Conservation (phyloP, 2,113 vertebrate genomes). For the Lepisosteus osseus region DNA sequence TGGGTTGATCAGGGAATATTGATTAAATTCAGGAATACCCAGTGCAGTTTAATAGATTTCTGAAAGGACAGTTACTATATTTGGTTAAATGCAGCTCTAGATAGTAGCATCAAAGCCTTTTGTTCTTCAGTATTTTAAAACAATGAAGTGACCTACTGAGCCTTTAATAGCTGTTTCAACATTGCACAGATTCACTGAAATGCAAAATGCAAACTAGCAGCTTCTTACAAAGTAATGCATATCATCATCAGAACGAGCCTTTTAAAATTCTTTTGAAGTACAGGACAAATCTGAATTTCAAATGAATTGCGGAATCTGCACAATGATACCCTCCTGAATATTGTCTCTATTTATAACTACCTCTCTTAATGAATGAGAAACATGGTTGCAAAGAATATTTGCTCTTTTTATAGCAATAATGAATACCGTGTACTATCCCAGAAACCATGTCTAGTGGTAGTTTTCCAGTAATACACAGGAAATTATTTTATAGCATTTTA, state of each 20-base stretch:
- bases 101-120: constrained; percentile 70
- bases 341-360: constrained; percentile 63
- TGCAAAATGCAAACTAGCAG: constrained; percentile 91
- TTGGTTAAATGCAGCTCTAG: constrained; percentile 62
- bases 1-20: background rate
- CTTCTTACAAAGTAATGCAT: constrained; percentile 72
- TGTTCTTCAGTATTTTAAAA: constrained; percentile 62
- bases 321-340: constrained; percentile 72
- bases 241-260: constrained; percentile 77
- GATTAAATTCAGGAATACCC: constrained; percentile 47
- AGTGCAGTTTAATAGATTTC: constrained; percentile 43
- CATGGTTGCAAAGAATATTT: constrained; percentile 63
- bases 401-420: constrained; percentile 60
- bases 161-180: constrained; percentile 78
- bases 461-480: too few relatives aligned
- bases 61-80: constrained; percentile 60
- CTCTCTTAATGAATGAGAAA: constrained; percentile 69
- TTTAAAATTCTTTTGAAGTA: constrained; percentile 89
- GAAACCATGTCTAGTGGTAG: constrained; percentile 25
- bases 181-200: constrained; percentile 78
- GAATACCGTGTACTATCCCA: constrained; percentile 56
- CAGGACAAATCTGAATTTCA: constrained; percentile 91
- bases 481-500: too few relatives aligned
- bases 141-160: constrained; percentile 63
- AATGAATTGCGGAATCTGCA: constrained; percentile 85